Percentiles rank a stretch among this genome's conserved stretches.
phyloP scores from a whole-genome alignment of 2,888 invertebrate genomes.

The Icerya purchasi region DNA sequence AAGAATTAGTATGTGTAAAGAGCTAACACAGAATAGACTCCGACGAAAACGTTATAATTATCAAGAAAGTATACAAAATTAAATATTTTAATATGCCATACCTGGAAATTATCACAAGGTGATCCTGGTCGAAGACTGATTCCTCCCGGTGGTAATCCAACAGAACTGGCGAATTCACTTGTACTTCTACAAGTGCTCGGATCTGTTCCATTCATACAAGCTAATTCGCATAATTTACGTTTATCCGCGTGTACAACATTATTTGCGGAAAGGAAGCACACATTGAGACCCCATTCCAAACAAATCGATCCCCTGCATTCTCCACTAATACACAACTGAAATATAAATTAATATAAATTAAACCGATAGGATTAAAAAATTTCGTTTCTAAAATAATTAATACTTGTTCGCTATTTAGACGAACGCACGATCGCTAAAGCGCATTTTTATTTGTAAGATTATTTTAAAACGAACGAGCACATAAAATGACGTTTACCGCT shows the following conservation, averaged over 20 bases:
- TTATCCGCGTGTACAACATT: conserved; percentile 54
- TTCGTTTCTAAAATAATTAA: no score
- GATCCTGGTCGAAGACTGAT: conserved; percentile 83
- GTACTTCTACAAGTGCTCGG: conserved; percentile 58
- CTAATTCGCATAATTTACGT: conserved; percentile 78
- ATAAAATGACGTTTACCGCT: no score
- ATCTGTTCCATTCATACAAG: conserved; percentile 73
- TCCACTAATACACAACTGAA: conserved; percentile 62
- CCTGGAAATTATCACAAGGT: conserved; percentile 96
- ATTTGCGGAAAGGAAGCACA: conserved; percentile 78
- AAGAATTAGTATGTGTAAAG: no score
- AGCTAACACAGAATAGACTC: no score
- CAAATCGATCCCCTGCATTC: conserved; percentile 92
- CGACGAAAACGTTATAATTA: no score
- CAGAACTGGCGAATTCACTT: conserved; percentile 55
- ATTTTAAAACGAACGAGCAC: no score
- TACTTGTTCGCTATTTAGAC: no score
- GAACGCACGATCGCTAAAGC: no score
- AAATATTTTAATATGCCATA: no score
- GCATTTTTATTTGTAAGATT: no score
- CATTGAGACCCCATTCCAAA: conserved; percentile 76
- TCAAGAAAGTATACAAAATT: no score
- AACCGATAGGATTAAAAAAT: not conserved
- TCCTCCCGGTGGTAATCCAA: conserved; percentile 53
- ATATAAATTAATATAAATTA: conserved; percentile 7